Conservation (phyloP, 2,888 invertebrate species). For the Herminia tarsipennalis region DNA sequence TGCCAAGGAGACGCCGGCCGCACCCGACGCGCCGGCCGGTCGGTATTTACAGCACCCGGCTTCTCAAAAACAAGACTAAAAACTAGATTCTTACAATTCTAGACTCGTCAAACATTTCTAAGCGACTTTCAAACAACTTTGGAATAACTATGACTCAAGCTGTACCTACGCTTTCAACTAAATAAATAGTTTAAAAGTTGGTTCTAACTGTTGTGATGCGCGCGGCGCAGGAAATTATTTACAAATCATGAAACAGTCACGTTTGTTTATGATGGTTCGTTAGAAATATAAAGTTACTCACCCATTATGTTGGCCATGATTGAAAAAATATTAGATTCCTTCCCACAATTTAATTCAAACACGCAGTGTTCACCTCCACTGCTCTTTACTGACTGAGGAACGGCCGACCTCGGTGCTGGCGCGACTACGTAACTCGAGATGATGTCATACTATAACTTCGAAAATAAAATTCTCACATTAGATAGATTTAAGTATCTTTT, state of each 20-base stretch:
- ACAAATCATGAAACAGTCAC: too few relatives aligned
- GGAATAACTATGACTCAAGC: too few relatives aligned
- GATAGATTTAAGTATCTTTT: slow-evolving; percentile 28
- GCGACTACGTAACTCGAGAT: slow-evolving; percentile 47
- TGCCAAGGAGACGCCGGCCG: slow-evolving; percentile 70
- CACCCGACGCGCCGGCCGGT: slow-evolving; percentile 43
- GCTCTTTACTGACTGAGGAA: slow-evolving; percentile 48
- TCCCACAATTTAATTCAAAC: slow-evolving; percentile 47
- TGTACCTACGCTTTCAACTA: too few relatives aligned
- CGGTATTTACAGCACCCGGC: slow-evolving; percentile 54
- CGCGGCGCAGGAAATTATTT: too few relatives aligned
- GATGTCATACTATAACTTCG: slow-evolving; percentile 57
- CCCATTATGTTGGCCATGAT: slow-evolving; percentile 79
- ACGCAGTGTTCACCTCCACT: slow-evolving; percentile 48
- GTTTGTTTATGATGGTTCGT: slow-evolving; percentile 3
- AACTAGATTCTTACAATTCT: slow-evolving; percentile 5
- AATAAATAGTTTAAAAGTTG: too few relatives aligned
- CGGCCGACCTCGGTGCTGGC: slow-evolving; percentile 45
- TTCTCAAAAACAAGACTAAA: slow-evolving; percentile 46
- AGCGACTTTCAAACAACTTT: too few relatives aligned
- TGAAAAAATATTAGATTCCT: slow-evolving; percentile 46
- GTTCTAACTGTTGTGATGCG: too few relatives aligned
- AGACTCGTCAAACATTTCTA: too few relatives aligned
- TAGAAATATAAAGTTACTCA: slow-evolving; percentile 53
- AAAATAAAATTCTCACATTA: slow-evolving; percentile 44